Evolutionary conservation across 2,113 vertebrate species (phyloP).

Genomic region (Hucho hucho): DNA sequence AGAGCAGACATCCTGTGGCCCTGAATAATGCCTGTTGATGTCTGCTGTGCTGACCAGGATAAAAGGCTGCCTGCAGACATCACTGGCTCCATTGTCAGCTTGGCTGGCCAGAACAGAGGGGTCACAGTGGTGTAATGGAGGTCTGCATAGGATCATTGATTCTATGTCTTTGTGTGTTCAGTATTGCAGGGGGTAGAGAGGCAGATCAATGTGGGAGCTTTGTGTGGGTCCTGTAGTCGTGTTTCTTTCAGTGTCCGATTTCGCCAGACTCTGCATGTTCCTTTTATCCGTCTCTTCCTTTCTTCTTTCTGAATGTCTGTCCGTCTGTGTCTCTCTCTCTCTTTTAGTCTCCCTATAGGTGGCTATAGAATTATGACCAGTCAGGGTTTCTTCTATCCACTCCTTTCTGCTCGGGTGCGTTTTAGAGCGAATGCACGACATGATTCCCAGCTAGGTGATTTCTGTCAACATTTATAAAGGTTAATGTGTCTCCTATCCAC

Average conservation of each 20-base stretch:
- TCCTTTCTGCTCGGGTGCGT: constrained; percentile 31
- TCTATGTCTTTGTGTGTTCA: too few species aligned
- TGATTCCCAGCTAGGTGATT: constrained; percentile 49
- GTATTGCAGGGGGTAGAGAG: background rate
- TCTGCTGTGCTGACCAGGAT: background rate
- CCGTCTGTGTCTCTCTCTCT: background rate
- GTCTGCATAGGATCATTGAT: background rate
- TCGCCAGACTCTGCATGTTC: too few species aligned
- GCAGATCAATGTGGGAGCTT: background rate
- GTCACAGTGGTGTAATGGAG: background rate
- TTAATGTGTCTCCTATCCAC: constrained; percentile 49
- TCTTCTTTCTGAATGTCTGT: background rate
- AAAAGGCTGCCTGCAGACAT: background rate
- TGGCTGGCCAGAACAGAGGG: background rate
- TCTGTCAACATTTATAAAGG: constrained; percentile 65
- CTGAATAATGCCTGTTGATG: background rate
- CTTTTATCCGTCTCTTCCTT: too few species aligned
- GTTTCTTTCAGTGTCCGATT: background rate
- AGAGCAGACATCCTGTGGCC: background rate
- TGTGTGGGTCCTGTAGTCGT: background rate
- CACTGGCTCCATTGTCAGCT: background rate
- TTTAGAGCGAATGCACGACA: constrained; percentile 46
- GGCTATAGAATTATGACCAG: constrained; percentile 43
- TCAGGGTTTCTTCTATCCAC: background rate
- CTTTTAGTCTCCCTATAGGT: constrained; percentile 26